A percentile compares a stretch with the other conserved stretches of the same genome.
These are phyloP conservation scores for Scaptomyza graminum DNA, from an alignment of 1,140 invertebrate species.

Conservation along the genomic window DNA sequence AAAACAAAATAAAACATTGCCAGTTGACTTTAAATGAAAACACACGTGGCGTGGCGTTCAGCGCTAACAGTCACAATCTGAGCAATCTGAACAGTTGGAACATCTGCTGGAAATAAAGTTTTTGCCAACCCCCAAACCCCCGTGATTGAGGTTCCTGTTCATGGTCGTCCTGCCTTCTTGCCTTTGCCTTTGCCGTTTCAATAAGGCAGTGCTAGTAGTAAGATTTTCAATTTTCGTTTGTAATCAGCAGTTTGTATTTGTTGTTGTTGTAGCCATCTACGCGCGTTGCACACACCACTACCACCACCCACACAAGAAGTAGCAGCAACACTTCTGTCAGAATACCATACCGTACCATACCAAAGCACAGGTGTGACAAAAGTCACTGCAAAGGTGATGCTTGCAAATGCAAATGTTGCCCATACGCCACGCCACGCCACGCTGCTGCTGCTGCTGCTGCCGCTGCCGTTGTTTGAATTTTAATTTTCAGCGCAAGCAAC, in stretches of 20 bases:
- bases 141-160: conserved; percentile 21
- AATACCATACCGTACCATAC: conserved; percentile 36
- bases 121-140: no score
- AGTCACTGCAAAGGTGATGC: conserved; percentile 69
- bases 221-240: conserved; percentile 80
- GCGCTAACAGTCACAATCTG: conserved; percentile 13
- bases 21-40: conserved; percentile 70
- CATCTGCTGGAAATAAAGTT: conserved; percentile 54
- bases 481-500: conserved; percentile 66
- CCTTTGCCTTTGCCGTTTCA: conserved; percentile 49
- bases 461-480: conserved; percentile 75
- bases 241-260: conserved; percentile 71
- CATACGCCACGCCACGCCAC: conserved; percentile 67
- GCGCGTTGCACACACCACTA: conserved; percentile 3
- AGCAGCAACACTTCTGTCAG: background rate
- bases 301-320: no score
- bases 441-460: no score
- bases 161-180: conserved; percentile 25
- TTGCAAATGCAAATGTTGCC: conserved; percentile 74
- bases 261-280: conserved; percentile 33
- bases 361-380: conserved; percentile 71
- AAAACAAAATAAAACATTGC: conserved; percentile 75
- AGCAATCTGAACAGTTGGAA: conserved; percentile 19
- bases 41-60: conserved; percentile 74
- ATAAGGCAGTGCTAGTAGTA: conserved; percentile 69